Base-by-base conservation (phyloP, 2,113 vertebrate species). In the Bufo bufo region DNA sequence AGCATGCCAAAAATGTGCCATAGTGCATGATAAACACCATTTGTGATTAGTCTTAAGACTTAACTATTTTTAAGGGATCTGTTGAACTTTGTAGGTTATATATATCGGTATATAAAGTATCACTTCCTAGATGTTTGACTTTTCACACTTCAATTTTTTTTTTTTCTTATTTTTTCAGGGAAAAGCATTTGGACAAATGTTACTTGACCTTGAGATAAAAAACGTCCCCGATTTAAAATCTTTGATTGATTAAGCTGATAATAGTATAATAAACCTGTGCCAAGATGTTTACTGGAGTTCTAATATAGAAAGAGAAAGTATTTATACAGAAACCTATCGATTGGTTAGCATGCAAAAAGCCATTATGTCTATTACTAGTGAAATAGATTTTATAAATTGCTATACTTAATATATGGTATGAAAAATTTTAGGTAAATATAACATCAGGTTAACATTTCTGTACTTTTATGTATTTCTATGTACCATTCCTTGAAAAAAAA, bases 171-270 rank as follows among this genome's bases (percentile, higher is more conserved):
- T 85, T 89, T 90, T 90, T 56, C 92, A 97, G 97, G 97, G 96
- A 11, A 98, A 97, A 92, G 96, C 95, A 50, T 95, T 93, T 87
- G 96, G 95, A 84, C 97, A 98, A 92, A 98, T 97, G 96, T 91
- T 97, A 89, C 90, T 98, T 92, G 96, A 97, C 90, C 91, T 97
- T 90, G 92, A 96, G 92, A 94, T 97, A 43, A 95, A 79, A 84
- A 95, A 96, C 45, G 92, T 98, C 71, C 96, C 97, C 4, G 95
- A 97, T 92, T 94, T 97, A 85, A 97, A 95, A 77, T 96, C 96
- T 4, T 92, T 97, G 90, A 95, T 96, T 92, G 94, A 96, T 87
- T 96, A 91, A 93, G n/a, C 54, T 43, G 4, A 71, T 80, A 20
- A 9, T 6, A 33, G 71, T 66, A 3, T 69, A 54, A 52, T 54